phyloP scores from a whole-genome alignment of 2,797 vertebrate genomes.

The Chromis chromis region DNA sequence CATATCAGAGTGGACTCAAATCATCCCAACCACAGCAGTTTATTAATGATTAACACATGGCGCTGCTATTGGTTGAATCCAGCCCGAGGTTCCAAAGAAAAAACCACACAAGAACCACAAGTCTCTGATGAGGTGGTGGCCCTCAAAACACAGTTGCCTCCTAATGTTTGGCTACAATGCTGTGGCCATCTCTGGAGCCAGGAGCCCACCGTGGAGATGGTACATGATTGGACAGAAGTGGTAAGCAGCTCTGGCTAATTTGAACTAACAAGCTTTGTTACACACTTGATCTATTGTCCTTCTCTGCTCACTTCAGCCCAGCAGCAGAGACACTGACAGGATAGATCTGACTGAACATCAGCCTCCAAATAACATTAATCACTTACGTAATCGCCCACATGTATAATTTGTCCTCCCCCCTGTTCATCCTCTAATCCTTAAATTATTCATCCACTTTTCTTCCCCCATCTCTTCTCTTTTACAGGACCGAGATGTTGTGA shows the following conservation, averaged over 20 bases:
- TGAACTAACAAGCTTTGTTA: slow-evolving; percentile 56
- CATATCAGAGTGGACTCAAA: slow-evolving; percentile 61
- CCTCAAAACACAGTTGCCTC: slow-evolving; percentile 43
- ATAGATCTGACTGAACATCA: slow-evolving; percentile 32
- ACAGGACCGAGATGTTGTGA: slow-evolving; percentile 55
- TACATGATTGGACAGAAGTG: slow-evolving; percentile 67
- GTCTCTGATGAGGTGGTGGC: slow-evolving; percentile 64
- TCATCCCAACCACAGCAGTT: slow-evolving; percentile 49
- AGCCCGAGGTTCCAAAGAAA: slow-evolving; percentile 46
- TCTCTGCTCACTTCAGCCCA: slow-evolving; percentile 15
- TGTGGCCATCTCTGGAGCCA: slow-evolving; percentile 49
- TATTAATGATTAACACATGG: slow-evolving; percentile 73
- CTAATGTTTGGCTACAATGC: slow-evolving; percentile 40
- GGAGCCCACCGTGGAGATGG: slow-evolving; percentile 49
- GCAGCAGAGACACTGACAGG: slow-evolving; percentile 32
- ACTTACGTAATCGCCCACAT: slow-evolving; percentile 36
- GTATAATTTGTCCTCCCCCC: slow-evolving; percentile 24
- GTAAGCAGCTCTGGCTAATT: slow-evolving; percentile 45
- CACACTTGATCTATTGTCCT: slow-evolving; percentile 69
- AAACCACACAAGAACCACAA: slow-evolving; percentile 48
- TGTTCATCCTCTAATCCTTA: slow-evolving; percentile 21
- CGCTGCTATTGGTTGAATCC: slow-evolving; percentile 47
- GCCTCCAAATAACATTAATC: background rate
- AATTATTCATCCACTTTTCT: slow-evolving; percentile 30
- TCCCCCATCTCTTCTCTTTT: slow-evolving; percentile 32